Evolutionary conservation across 2,113 vertebrate genomes (phyloP).

Genomic region (Myrmecobius fasciatus): DNA sequence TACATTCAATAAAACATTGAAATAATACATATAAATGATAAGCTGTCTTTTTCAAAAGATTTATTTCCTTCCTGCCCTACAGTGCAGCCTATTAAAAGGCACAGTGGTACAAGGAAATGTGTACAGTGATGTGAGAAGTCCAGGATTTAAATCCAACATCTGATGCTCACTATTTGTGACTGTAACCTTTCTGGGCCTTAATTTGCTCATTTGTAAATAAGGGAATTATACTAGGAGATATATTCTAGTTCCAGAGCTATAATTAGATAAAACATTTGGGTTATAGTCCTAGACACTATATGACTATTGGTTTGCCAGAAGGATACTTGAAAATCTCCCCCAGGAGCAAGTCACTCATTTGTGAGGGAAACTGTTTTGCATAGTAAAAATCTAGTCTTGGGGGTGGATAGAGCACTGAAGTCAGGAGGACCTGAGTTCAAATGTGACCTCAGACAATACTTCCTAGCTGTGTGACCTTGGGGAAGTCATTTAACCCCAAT

Average conservation of each 20-base stretch:
- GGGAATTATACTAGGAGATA: neutral
- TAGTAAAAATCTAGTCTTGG: neutral
- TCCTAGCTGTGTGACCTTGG: too few relatives aligned
- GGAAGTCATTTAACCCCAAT: too few relatives aligned
- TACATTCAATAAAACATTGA: neutral
- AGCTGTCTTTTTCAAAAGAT: neutral
- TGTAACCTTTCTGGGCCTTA: neutral
- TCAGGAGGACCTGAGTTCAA: too few relatives aligned
- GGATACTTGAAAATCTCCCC: neutral
- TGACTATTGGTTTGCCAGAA: neutral
- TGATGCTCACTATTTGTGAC: neutral
- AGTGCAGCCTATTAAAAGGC: neutral
- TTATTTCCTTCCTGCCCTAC: neutral
- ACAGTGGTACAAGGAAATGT: neutral
- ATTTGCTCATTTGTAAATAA: neutral
- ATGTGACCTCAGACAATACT: too few relatives aligned
- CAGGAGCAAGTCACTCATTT: neutral
- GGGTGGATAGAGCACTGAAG: too few relatives aligned
- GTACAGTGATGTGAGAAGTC: neutral
- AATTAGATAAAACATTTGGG: neutral
- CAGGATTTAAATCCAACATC: neutral
- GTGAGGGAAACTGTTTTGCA: neutral
- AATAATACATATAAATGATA: neutral
- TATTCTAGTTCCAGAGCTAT: neutral
- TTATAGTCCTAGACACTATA: neutral